Conservation (phyloP, 2,888 invertebrate species). For the Falcaria lacertinaria region DNA sequence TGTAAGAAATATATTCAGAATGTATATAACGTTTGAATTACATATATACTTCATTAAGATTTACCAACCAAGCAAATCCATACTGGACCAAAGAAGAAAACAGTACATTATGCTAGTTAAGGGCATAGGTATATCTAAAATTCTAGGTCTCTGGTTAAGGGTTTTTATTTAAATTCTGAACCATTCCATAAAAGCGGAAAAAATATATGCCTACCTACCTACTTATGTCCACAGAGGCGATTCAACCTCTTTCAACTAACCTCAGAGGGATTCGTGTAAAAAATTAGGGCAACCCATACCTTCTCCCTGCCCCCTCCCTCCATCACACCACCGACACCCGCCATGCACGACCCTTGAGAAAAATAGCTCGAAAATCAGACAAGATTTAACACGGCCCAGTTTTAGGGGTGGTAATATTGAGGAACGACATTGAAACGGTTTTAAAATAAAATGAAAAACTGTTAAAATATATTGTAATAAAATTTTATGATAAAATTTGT, state of each 20-base stretch:
- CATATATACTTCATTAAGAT: too few species aligned
- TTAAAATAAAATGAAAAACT: slow-evolving; percentile 1
- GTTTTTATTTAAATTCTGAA: too few species aligned
- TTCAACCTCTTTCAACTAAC: slow-evolving; percentile 58
- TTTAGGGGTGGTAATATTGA: slow-evolving; percentile 24
- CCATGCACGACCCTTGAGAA: slow-evolving; percentile 71
- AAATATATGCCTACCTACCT: not conserved
- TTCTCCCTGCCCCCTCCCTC: slow-evolving; percentile 25
- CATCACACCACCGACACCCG: slow-evolving; percentile 38
- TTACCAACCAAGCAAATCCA: too few species aligned
- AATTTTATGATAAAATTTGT: too few species aligned
- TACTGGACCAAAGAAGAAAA: too few species aligned
- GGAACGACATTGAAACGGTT: slow-evolving; percentile 20
- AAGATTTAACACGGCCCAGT: slow-evolving; percentile 66
- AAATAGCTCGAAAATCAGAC: slow-evolving; percentile 74
- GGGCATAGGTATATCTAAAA: too few species aligned
- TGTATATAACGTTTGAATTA: too few species aligned
- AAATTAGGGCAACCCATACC: slow-evolving; percentile 65
- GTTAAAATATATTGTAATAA: too few species aligned
- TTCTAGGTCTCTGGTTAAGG: not conserved
- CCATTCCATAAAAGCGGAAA: too few species aligned
- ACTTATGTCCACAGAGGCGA: slow-evolving; percentile 27
- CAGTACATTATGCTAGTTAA: too few species aligned
- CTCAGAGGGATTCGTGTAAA: slow-evolving; percentile 52
- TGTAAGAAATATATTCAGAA: too few species aligned